Base-by-base conservation (phyloP, 64 coral and sea anemone species). In the Actinia equina region DNA sequence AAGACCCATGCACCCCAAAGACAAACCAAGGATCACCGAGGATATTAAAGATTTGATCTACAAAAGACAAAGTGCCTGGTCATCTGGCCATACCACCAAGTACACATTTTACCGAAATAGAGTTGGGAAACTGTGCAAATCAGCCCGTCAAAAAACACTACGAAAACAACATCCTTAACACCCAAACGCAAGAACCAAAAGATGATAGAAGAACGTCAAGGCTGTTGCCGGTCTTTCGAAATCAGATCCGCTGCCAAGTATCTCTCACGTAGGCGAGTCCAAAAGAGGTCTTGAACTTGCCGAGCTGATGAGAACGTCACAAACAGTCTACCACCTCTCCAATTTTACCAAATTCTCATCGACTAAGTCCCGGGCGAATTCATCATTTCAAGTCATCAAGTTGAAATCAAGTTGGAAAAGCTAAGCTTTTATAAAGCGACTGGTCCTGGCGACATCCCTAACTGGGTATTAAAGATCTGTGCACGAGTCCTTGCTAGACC, bases 381-480 rank as follows among this genome's bases (percentile, higher is more conserved):
- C 30, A 59, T 61, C 83, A 85, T 85, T 27, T 20, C 83, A 57
- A 85, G 53, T 61, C 49, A 85, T 37, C 54, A 85, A 55, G 22
- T 85, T 1, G 5, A 85, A 54, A 15, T 52, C 7, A 76, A 88
- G 52, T 81, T 88, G 70, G 45, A 77, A 71, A 88, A 88, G 59
- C 25, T 65, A 13, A 43, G 22, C 55, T 2, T 80, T 42, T 18
- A 88, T 22, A 79, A 88, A 88, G 71, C 71, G 3, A 55, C 14
- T 57, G 71, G 46, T 80, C 87, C 69, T 52, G 87, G 80, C 52
- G 76, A 88, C 49, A 88, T 88, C 49, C 87, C 87, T 43, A 88
- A 88, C n/a, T 88, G 87, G 87, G 3, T 88, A 23, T 19, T 88
- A 42, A 88, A 88, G 52, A 22, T 74, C 2, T 80, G 74, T n/a